Evolutionary conservation across 2,888 invertebrate species (phyloP).

Genomic region (Eilema depressum): DNA sequence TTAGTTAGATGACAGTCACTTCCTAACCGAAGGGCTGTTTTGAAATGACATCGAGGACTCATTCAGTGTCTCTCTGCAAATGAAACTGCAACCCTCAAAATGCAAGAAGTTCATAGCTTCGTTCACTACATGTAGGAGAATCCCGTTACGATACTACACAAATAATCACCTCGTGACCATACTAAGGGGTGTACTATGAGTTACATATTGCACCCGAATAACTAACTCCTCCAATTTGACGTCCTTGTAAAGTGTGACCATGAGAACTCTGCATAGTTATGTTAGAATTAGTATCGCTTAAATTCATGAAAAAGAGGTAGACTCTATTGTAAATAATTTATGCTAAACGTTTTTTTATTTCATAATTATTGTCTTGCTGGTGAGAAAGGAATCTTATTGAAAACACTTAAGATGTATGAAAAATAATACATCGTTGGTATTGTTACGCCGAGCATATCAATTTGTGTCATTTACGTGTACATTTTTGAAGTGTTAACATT

Average conservation of each 20-base stretch:
- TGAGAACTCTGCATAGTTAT: neutral
- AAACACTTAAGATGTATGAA: neutral
- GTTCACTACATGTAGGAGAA: too few species aligned
- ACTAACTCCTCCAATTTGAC: too few species aligned
- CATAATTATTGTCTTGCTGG: neutral
- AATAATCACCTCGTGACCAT: too few species aligned
- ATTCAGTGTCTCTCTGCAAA: too few species aligned
- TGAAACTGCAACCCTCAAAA: too few species aligned
- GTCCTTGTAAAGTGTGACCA: neutral
- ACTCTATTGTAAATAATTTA: neutral
- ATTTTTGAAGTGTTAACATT: neutral
- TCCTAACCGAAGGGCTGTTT: too few species aligned
- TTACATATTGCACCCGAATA: too few species aligned
- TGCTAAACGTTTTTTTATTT: neutral
- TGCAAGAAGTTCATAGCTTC: too few species aligned
- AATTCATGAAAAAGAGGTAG: neutral
- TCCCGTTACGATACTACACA: too few species aligned
- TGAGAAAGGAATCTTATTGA: neutral
- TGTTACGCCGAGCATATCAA: neutral
- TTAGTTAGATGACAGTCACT: too few species aligned
- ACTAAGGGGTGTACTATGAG: too few species aligned
- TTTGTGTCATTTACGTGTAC: neutral
- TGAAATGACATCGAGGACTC: too few species aligned
- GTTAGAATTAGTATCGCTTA: neutral
- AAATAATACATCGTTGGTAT: neutral